These are phyloP conservation scores for Antennarius maculatus DNA, from an alignment of 2,797 vertebrate genomes.

Conservation along the genomic window DNA sequence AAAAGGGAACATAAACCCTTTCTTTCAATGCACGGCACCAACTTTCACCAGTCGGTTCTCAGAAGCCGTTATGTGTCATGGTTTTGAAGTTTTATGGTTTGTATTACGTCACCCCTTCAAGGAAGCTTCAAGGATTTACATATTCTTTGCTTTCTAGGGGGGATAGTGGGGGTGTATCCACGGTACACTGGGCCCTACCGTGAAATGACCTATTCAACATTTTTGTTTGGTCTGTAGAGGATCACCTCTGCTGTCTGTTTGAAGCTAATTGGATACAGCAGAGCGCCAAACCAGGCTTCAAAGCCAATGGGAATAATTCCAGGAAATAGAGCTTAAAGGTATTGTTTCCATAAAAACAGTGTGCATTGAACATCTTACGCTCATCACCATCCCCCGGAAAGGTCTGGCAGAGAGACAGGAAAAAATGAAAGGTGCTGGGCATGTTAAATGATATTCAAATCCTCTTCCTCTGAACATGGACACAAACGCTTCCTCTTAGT, in stretches of 20 bases:
- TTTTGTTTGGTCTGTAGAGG: slow-evolving; percentile 61
- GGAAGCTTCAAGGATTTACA: slow-evolving; percentile 59
- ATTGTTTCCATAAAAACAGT: slow-evolving; percentile 65
- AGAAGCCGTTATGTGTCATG: slow-evolving; percentile 59
- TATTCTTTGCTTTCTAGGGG: slow-evolving; percentile 40
- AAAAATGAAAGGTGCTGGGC: slow-evolving; percentile 53
- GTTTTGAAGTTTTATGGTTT: slow-evolving; percentile 61
- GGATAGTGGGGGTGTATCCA: slow-evolving; percentile 19
- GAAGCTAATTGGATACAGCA: slow-evolving; percentile 73
- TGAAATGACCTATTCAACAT: slow-evolving; percentile 77
- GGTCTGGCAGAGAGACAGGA: slow-evolving; percentile 40
- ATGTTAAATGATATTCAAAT: slow-evolving; percentile 60
- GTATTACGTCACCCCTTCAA: slow-evolving; percentile 69
- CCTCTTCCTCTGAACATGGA: slow-evolving; percentile 36
- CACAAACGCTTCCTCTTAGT: slow-evolving; percentile 34
- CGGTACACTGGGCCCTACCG: slow-evolving; percentile 50
- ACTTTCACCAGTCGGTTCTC: slow-evolving; percentile 43
- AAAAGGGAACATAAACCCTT: slow-evolving; percentile 59
- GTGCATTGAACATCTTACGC: slow-evolving; percentile 63
- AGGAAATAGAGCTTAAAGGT: slow-evolving; percentile 72
- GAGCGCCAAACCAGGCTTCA: slow-evolving; percentile 46
- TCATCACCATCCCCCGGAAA: slow-evolving; percentile 40
- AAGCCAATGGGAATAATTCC: slow-evolving; percentile 61
- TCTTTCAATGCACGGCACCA: slow-evolving; percentile 30
- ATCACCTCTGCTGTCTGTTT: slow-evolving; percentile 61